These are phyloP conservation scores for Automeris io DNA, from an alignment of 2,888 invertebrate species.

Conservation along the genomic window DNA sequence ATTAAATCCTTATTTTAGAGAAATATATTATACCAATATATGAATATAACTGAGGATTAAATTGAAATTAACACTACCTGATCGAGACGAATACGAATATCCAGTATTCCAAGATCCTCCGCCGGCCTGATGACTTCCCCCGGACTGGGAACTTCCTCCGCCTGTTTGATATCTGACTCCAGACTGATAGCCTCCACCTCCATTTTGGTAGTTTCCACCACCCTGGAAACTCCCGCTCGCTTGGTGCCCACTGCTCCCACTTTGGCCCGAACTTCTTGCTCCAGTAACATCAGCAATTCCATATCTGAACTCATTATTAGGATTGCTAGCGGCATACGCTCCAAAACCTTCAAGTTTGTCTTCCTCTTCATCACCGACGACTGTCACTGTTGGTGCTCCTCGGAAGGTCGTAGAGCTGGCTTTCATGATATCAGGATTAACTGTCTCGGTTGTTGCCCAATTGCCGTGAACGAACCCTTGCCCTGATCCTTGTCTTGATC, in stretches of 20 bases:
- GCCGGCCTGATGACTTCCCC: constrained; percentile 16
- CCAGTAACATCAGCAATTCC: constrained; percentile 57
- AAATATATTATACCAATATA: too few relatives aligned
- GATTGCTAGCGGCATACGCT: constrained; percentile 50
- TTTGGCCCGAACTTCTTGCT: constrained; percentile 21
- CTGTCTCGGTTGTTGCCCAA: constrained; percentile 68
- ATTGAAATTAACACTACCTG: constrained; percentile 33
- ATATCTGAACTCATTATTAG: constrained; percentile 59
- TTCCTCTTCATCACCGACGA: constrained; percentile 59
- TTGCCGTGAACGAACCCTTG: constrained; percentile 56
- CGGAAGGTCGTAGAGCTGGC: constrained; percentile 54
- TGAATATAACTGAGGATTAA: too few relatives aligned
- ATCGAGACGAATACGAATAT: constrained; percentile 54
- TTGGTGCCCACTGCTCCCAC: constrained; percentile 17
- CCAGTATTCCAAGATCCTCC: constrained; percentile 26
- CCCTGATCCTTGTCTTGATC: constrained; percentile 18
- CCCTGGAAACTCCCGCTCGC: too few relatives aligned
- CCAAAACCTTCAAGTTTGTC: constrained; percentile 57
- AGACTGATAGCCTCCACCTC: constrained; percentile 20
- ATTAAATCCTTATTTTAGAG: too few relatives aligned
- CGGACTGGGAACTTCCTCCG: constrained; percentile 20
- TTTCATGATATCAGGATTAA: constrained; percentile 61
- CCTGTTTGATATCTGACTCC: constrained; percentile 24
- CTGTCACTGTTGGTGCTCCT: constrained; percentile 46
- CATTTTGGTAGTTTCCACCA: constrained; percentile 12